Conservation (phyloP, 2,113 vertebrate species). For the Saguinus imperator region DNA sequence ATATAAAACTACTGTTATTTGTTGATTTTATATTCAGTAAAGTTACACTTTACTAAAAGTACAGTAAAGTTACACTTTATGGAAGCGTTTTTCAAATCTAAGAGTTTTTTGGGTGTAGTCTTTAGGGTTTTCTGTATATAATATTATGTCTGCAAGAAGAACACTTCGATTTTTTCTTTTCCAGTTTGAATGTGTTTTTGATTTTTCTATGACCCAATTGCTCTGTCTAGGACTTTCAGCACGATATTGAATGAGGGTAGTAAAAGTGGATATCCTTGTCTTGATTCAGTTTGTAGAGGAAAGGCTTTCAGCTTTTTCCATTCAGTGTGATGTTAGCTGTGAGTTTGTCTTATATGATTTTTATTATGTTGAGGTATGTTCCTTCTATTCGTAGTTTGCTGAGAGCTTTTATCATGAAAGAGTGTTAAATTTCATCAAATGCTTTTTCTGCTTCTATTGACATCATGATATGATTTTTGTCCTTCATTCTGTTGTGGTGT, state of each 20-base stretch:
- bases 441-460: background rate
- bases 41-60: too few species aligned
- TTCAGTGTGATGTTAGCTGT: background rate
- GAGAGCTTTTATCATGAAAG: background rate
- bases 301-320: background rate
- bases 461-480: background rate
- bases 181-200: background rate
- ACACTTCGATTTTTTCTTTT: background rate
- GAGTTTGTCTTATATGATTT: background rate
- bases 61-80: background rate
- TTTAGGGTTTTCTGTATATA: background rate
- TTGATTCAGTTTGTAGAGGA: background rate
- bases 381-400: background rate
- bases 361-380: background rate
- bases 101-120: background rate
- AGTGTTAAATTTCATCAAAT: background rate
- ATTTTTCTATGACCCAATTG: background rate
- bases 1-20: background rate
- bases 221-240: background rate
- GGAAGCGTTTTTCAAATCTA: background rate
- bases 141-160: background rate
- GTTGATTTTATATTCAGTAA: background rate
- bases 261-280: background rate
- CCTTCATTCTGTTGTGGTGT: background rate
- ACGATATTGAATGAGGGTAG: background rate